These are phyloP conservation scores for Anomalospiza imberbis DNA, from an alignment of 2,797 vertebrate species.

Conservation along the genomic window DNA sequence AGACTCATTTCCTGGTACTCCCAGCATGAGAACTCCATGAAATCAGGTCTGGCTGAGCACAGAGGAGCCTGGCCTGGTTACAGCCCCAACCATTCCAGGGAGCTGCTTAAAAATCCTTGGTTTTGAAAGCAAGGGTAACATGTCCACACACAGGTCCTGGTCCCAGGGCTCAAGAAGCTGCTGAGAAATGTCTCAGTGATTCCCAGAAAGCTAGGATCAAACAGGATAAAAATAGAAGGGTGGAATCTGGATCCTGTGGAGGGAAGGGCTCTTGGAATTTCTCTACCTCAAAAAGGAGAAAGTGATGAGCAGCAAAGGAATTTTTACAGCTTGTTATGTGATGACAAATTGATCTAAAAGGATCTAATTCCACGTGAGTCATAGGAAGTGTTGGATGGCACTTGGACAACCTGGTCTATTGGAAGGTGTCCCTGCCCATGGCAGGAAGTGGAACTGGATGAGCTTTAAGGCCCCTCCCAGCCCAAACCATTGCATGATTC, in stretches of 20 bases:
- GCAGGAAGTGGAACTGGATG: background rate
- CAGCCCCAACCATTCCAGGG: background rate
- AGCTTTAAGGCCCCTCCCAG: background rate
- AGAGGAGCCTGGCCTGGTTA: background rate
- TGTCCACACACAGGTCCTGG: background rate
- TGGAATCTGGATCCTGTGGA: background rate
- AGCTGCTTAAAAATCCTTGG: background rate
- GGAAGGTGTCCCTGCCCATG: background rate
- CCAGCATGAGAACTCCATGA: background rate
- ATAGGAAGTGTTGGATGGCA: background rate
- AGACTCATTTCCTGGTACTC: background rate
- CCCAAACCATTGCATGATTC: background rate
- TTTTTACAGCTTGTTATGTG: background rate
- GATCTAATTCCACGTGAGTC: background rate
- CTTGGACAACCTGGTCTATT: background rate
- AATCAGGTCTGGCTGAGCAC: background rate
- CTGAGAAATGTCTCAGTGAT: background rate
- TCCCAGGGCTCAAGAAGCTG: background rate
- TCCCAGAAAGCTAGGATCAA: background rate
- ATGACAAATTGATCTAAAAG: background rate
- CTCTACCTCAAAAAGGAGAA: background rate
- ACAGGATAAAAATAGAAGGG: background rate
- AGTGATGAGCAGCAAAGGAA: background rate
- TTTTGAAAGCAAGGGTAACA: background rate
- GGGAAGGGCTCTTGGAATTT: background rate